Conservation (phyloP, 2,888 invertebrate genomes). For the Idaea dimidiata region DNA sequence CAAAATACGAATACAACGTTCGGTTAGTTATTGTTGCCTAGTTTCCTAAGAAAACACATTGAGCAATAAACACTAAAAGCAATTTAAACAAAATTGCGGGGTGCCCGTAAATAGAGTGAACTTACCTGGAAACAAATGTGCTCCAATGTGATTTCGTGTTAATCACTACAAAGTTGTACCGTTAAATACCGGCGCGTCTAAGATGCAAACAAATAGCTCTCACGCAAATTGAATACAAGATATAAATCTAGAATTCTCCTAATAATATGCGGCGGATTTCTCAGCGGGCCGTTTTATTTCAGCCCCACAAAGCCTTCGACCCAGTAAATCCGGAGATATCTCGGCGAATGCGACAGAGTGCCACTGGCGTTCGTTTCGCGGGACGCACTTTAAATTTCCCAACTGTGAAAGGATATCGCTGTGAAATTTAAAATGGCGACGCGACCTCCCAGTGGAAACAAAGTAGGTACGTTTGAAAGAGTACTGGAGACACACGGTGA, state of each 20-base stretch:
- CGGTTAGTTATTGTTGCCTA: neutral
- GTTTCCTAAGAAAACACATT: neutral
- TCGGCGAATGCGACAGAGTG: slow-evolving; percentile 69
- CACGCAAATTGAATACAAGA: slow-evolving; percentile 76
- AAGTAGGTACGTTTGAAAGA: slow-evolving; percentile 36
- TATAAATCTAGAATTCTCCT: slow-evolving; percentile 73
- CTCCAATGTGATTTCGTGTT: slow-evolving; percentile 42
- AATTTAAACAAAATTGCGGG: neutral
- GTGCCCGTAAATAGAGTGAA: neutral
- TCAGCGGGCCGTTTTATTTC: slow-evolving; percentile 75
- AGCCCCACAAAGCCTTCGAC: slow-evolving; percentile 69
- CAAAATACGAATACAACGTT: neutral
- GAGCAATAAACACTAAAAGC: neutral
- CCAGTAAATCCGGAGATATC: slow-evolving; percentile 76
- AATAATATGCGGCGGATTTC: slow-evolving; percentile 74
- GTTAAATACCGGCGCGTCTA: slow-evolving; percentile 40
- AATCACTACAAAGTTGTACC: slow-evolving; percentile 47
- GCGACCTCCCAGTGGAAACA: slow-evolving; percentile 50
- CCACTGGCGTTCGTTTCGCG: slow-evolving; percentile 62
- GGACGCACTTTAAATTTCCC: slow-evolving; percentile 72
- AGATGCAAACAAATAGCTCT: slow-evolving; percentile 65
- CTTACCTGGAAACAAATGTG: slow-evolving; percentile 1
- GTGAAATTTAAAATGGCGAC: slow-evolving; percentile 65
- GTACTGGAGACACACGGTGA: slow-evolving; percentile 21
- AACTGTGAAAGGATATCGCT: slow-evolving; percentile 60